A percentile compares a stretch with the other conserved stretches of the same genome.
Evolutionary conservation across 2,113 vertebrate genomes (phyloP).

Genomic region (Oncorhynchus mykiss): DNA sequence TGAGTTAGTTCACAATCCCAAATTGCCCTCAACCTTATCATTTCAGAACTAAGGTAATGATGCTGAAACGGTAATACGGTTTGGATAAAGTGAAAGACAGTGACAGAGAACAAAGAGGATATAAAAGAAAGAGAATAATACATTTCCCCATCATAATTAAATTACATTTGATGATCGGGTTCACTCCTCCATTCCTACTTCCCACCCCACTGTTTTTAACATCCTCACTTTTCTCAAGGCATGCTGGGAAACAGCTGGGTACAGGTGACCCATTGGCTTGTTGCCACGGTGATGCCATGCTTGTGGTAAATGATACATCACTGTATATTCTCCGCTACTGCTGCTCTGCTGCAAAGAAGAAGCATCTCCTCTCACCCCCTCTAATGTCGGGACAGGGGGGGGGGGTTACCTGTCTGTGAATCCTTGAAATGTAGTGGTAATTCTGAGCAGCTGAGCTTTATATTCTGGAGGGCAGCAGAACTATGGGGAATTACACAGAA

Average conservation of each 20-base stretch:
- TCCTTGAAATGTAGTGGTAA: no score
- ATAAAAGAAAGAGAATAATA: no score
- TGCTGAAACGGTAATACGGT: no score
- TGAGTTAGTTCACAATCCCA: neutral
- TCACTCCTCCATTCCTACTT: constrained; percentile 64
- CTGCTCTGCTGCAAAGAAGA: constrained; percentile 34
- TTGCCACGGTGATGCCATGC: constrained; percentile 73
- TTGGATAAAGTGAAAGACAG: no score
- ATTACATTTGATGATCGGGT: constrained; percentile 65
- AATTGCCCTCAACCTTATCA: no score
- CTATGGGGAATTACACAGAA: no score
- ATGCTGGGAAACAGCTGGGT: constrained; percentile 86
- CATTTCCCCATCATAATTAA: neutral
- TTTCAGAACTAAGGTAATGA: no score
- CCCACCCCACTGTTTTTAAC: constrained; percentile 78
- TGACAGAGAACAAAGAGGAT: no score
- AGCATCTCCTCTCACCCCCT: constrained; percentile 27
- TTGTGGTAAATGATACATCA: constrained; percentile 46
- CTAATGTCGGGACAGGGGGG: no score
- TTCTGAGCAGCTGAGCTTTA: no score
- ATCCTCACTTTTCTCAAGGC: constrained; percentile 75
- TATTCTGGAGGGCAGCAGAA: no score
- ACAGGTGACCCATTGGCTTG: constrained; percentile 86
- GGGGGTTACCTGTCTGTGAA: no score
- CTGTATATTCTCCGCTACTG: constrained; percentile 36